Evolutionary conservation across 2,888 invertebrate species (phyloP).

Genomic region (Mythimna ferrago): DNA sequence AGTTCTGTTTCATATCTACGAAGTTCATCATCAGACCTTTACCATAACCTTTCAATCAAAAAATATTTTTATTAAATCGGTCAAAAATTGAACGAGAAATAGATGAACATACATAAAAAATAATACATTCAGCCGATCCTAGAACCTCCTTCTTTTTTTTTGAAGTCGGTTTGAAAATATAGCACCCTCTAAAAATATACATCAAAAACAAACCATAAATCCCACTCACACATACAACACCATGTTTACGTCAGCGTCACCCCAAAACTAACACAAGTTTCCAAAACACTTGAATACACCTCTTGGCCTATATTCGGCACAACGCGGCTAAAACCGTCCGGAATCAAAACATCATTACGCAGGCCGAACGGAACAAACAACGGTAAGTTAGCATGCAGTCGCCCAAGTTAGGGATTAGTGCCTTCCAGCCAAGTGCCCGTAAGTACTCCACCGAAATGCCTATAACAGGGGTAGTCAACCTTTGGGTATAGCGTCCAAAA

Average conservation of each 20-base stretch:
- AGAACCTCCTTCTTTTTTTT: no score
- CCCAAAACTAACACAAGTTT: constrained; percentile 21
- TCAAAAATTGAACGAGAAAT: no score
- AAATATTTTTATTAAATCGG: no score
- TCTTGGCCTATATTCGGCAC: constrained; percentile 37
- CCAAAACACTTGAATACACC: constrained; percentile 26
- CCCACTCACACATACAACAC: neutral
- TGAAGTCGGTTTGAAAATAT: no score
- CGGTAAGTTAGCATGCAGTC: constrained; percentile 54
- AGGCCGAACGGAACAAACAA: constrained; percentile 41
- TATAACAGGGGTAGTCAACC: constrained; percentile 35
- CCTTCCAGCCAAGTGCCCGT: constrained; percentile 26
- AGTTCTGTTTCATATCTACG: no score
- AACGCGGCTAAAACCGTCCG: constrained; percentile 20
- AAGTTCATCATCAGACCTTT: no score
- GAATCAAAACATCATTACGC: constrained; percentile 49
- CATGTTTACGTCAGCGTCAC: constrained; percentile 25
- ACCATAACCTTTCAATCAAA: no score
- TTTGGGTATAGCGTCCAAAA: constrained; percentile 1
- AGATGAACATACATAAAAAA: no score
- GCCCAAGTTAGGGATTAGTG: constrained; percentile 45
- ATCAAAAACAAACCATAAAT: neutral
- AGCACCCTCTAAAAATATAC: no score
- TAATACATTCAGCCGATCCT: no score
- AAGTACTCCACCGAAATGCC: constrained; percentile 41